Evolutionary conservation across 2,113 vertebrate species (phyloP), one percentile per base, ranked within the genome.

Genomic region (Malurus melanocephalus): DNA sequence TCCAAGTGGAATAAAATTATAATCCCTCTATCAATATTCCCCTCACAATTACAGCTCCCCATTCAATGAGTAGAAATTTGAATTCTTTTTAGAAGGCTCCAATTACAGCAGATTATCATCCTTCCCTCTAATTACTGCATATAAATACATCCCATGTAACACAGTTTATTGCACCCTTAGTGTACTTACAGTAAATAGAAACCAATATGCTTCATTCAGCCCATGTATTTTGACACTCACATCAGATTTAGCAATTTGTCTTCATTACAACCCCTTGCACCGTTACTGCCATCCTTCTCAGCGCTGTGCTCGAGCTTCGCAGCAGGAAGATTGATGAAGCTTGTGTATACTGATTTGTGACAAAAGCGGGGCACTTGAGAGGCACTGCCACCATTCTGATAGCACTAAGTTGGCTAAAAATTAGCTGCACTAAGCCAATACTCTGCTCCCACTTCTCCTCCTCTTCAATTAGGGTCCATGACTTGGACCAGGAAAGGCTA

Each of bases 281-380:
- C 53, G 64, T 80, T 92, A 60, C 85, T 87, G 93, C 80, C 71
- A 95, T 62, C 76, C 51, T 77, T 92, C 84, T 92, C 84, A 65
- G 85, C 4, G 85, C 83, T 91, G 71, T 1, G 73, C 76, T 66
- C n/a, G 32, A 89, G 88, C 42, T 66, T 28, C 24, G 3, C 87
- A 87, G 81, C 66, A 62, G 84, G 65, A 93, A 89, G 95, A 94
- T 71, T 92, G 83, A 96, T 94, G 94, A 95, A 88, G 51, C 49
- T 62, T 61, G 78, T 91, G 90, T 80, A 81, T 32, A 84, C 78
- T 52, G 64, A 92, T 88, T 33, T 79, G 71, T 17, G 38, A 93
- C 84, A 89, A 76, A 93, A 92, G 60, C 68, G 85, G 84, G 76
- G 71, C 84, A 67, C 84, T 94, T 48, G 32, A 92, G 94, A 95